These are phyloP conservation scores for Synanthedon vespiformis DNA, from an alignment of 2,888 invertebrate species.

Conservation along the genomic window DNA sequence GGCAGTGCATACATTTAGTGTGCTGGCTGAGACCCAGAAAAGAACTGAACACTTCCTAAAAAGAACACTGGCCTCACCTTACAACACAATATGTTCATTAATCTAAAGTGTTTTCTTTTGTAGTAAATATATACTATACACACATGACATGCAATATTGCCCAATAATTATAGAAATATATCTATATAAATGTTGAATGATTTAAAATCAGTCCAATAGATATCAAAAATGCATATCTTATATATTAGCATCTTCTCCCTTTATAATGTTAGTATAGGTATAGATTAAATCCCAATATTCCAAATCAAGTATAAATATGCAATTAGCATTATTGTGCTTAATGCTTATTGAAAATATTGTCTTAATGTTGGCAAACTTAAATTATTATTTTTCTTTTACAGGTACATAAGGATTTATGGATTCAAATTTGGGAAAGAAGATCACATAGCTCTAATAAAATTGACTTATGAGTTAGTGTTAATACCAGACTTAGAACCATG, in stretches of 20 bases:
- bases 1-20: slow-evolving; percentile 45
- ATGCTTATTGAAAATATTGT: neutral
- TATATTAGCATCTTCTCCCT: too few species aligned
- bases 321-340: neutral
- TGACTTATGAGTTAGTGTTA: slow-evolving; percentile 81
- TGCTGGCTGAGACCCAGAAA: slow-evolving; percentile 49
- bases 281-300: too few species aligned
- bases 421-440: slow-evolving; percentile 91
- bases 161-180: too few species aligned
- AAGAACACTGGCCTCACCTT: slow-evolving; percentile 27
- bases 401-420: slow-evolving; percentile 87
- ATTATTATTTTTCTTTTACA: slow-evolving; percentile 42
- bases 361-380: neutral
- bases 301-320: too few species aligned
- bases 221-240: too few species aligned
- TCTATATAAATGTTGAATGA: too few species aligned
- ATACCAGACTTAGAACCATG: slow-evolving; percentile 83
- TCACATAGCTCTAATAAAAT: slow-evolving; percentile 83
- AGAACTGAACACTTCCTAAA: slow-evolving; percentile 31
- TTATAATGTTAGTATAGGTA: too few species aligned
- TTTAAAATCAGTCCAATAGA: too few species aligned
- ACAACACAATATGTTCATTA: neutral
- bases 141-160: too few species aligned
- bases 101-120: too few species aligned
- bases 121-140: too few species aligned